Base-by-base conservation (phyloP, 2,797 vertebrate genomes). In the Microctenopoma lineatum region DNA sequence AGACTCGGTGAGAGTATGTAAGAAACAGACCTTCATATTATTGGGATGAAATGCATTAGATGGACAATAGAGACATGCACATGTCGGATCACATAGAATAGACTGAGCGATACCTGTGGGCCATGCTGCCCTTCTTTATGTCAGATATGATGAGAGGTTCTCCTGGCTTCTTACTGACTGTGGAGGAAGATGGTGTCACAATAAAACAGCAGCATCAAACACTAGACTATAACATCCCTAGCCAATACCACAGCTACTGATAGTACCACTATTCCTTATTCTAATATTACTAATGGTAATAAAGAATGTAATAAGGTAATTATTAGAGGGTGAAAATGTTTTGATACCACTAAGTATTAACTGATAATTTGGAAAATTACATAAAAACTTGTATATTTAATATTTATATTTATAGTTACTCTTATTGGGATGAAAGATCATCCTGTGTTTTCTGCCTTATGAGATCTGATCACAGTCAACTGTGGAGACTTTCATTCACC, bases 51-150 rank as follows among this genome's bases (percentile, higher is more conserved):
- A 21, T 21, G 21, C 21, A 21, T 21, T 21, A 21, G 21, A 21
- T 21, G 21, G 21, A 21, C 21, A 21, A 21, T 21, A 21, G 38
- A 39, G 38, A 10, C 12, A 39, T 12, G 21, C 9, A 46, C n/a
- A 21, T 4, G 39, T 2, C 45, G 16, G 36, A 21, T 36, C 16
- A 12, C 36, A 4, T 1, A 41, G 7, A 42, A 15, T 3, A 57
- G 14, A 44, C 12, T 25, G 0, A 5, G 1, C 16, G 21, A 4
- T 83, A 89, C 98, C 98, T 96, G 92, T 99, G 98, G 0, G 98
- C 97, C 84, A 98, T 96, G 1, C 98, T 99, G 81, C 96, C 98
- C 81, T 97, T 99, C 94, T 96, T 98, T 90, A 99, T 97, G 89
- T 99, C 97, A 0, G 98, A 98, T 80, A 99, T 99, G 91, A 98